These are phyloP conservation scores for Magallana gigas DNA, from an alignment of 1,140 invertebrate genomes.

Conservation along the genomic window DNA sequence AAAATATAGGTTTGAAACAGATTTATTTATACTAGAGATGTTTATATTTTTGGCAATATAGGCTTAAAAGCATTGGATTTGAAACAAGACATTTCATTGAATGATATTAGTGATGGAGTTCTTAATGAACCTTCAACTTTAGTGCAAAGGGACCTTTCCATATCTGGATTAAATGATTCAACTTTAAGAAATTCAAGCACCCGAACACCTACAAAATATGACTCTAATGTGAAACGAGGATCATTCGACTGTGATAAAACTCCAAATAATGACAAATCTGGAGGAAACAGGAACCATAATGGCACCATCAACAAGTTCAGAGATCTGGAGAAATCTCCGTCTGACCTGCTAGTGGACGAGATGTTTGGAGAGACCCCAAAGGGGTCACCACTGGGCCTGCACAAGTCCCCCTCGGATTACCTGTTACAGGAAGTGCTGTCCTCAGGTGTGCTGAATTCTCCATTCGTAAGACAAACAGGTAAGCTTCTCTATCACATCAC, in stretches of 20 bases:
- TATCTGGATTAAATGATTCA: background rate
- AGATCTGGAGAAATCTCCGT: background rate
- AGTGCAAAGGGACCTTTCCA: background rate
- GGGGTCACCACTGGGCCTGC: background rate
- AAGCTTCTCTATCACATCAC: no score
- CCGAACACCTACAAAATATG: background rate
- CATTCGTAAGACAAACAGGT: background rate
- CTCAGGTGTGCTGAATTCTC: constrained; percentile 5
- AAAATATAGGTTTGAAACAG: no score
- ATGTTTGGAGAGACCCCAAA: constrained; percentile 22
- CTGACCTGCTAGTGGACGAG: background rate
- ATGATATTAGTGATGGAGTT: background rate
- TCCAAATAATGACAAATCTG: background rate
- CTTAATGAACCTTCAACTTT: background rate
- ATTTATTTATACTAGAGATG: no score
- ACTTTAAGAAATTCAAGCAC: background rate
- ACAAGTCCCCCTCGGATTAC: background rate
- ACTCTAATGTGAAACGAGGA: background rate
- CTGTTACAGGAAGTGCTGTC: background rate
- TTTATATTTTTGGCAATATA: background rate
- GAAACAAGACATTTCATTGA: background rate
- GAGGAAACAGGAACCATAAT: background rate
- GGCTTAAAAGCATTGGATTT: constrained; percentile 7
- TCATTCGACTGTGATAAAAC: background rate
- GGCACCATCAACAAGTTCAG: background rate